These are phyloP conservation scores for Elmis aenea DNA, from an alignment of 2,888 invertebrate species.

Conservation along the genomic window DNA sequence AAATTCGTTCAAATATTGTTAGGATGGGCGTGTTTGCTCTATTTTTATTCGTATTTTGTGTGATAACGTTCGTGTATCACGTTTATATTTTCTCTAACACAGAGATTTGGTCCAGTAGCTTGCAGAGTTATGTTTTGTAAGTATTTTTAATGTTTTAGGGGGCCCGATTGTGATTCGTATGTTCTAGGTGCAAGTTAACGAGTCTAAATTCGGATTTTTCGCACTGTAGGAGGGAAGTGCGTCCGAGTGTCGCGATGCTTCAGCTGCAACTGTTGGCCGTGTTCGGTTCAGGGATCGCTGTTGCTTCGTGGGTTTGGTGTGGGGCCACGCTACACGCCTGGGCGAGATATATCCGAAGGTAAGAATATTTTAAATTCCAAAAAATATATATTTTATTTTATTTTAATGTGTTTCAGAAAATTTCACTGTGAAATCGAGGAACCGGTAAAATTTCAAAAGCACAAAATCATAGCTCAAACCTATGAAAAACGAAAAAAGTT, in stretches of 20 bases:
- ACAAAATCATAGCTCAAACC: constrained; percentile 87
- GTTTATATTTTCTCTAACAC: constrained; percentile 75
- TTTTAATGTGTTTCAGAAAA: constrained; percentile 54
- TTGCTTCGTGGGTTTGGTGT: constrained; percentile 95
- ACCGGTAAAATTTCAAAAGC: constrained; percentile 72
- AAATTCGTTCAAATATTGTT: constrained; percentile 81
- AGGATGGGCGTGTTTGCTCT: constrained; percentile 78
- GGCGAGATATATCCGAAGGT: constrained; percentile 81
- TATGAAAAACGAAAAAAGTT: constrained; percentile 83
- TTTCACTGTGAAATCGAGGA: constrained; percentile 64
- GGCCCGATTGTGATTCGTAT: constrained; percentile 3
- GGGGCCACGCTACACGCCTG: constrained; percentile 78
- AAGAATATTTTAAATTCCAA: too few relatives aligned
- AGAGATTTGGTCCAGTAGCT: constrained; percentile 68
- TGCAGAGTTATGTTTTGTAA: constrained; percentile 79
- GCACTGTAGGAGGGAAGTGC: constrained; percentile 61
- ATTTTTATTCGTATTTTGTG: constrained; percentile 69
- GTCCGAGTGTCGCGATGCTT: constrained; percentile 77
- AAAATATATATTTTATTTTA: constrained; percentile 3
- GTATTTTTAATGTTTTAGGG: constrained; percentile 37
- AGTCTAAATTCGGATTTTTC: constrained; percentile 41
- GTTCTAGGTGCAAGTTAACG: constrained; percentile 48
- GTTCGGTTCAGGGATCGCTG: constrained; percentile 79
- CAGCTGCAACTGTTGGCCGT: constrained; percentile 78
- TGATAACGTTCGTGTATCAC: constrained; percentile 78